Evolutionary conservation across 2,797 vertebrate species (phyloP), one percentile per base, ranked within the genome.

Genomic region (Eurystomus glaucurus): DNA sequence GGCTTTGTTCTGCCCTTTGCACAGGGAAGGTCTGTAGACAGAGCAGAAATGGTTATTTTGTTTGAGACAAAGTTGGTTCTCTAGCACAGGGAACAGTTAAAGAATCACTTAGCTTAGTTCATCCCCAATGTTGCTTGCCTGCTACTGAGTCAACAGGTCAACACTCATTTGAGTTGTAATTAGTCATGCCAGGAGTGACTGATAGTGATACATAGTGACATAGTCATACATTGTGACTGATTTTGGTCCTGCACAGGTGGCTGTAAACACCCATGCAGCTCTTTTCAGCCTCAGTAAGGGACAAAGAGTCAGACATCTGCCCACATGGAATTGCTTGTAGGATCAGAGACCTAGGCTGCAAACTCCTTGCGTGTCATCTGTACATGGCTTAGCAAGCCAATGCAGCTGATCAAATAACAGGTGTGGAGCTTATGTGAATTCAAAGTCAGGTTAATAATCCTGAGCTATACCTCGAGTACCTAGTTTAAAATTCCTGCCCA

Each of bases 351-450:
- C 0, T 1, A 18, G 61, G 45, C 37, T 90, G 31, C 51, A 58
- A 13, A 46, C 26, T 69, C 28, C 50, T 46, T 43, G 28, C 0
- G 0, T 33, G 16, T 43, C 31, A 39, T 45, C 60, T 35, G 13
- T 23, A 4, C 2, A 0, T 19, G 29, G 51, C 68, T 83, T 11
- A 45, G 79, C 22, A 70, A 72, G 64, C 33, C 7, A 1, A 10
- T 52, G 39, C 76, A 71, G 80, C 55, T 90, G 71, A 37, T 31
- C 48, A 45, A 8, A 22, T 76, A 55, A 33, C 39, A 52, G n/a
- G 5, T 26, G 22, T 41, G 41, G 45, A 75, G 45, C 18, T 85
- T 22, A 11, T 19, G 11, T 69, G 51, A 66, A 43, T 74, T 88
- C 68, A 62, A 26, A 82, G 48, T 43, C 29, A 6, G 18, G 37